These are phyloP conservation scores for Myrmophylax atrothorax DNA, from an alignment of 2,113 vertebrate species.

Conservation along the genomic window DNA sequence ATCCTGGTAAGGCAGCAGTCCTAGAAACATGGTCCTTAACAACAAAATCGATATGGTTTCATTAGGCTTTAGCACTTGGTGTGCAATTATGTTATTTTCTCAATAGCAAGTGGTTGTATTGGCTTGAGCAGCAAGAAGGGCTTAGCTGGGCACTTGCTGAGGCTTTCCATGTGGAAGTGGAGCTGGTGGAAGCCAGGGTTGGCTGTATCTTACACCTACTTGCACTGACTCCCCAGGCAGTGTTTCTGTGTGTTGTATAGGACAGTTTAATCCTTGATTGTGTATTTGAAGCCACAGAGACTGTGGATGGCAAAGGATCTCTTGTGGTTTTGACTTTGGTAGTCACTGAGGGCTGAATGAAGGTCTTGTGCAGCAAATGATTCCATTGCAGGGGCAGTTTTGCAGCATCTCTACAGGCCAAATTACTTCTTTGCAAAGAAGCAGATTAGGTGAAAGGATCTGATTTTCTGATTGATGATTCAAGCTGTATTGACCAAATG, in stretches of 20 bases:
- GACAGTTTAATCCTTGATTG: neutral
- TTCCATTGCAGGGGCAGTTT: neutral
- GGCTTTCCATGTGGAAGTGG: fast-evolving
- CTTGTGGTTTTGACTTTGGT: neutral
- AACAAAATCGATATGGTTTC: neutral
- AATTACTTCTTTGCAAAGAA: neutral
- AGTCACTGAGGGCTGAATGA: neutral
- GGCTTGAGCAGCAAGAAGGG: neutral
- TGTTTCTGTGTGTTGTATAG: neutral
- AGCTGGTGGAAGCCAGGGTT: neutral
- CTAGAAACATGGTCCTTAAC: neutral
- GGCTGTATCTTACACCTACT: neutral
- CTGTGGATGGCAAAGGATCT: neutral
- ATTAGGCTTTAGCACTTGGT: neutral
- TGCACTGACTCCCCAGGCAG: fast-evolving
- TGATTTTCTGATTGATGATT: neutral
- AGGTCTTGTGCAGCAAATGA: neutral
- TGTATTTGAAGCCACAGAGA: neutral
- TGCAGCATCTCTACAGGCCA: neutral
- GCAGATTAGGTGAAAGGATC: neutral
- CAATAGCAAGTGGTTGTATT: neutral
- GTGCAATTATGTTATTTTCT: neutral
- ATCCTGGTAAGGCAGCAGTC: neutral
- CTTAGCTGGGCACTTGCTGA: neutral
- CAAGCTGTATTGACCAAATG: neutral